phyloP scores from a whole-genome alignment of 2,797 vertebrate genomes.

The Atherinosoma microstoma region DNA sequence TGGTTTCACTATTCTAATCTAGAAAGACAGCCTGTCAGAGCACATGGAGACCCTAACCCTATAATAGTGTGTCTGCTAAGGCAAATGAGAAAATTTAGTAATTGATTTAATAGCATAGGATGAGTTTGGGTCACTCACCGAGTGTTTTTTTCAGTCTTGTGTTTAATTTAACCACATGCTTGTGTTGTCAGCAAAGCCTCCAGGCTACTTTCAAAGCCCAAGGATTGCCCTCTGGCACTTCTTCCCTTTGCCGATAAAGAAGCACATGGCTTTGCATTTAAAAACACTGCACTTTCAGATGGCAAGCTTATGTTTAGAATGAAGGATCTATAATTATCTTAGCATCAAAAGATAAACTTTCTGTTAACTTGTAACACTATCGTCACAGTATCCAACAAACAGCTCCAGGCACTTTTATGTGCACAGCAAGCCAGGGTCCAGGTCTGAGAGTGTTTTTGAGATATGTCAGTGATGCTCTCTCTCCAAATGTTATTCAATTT shows the following conservation, averaged over 20 bases:
- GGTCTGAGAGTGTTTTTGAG: constrained; percentile 32
- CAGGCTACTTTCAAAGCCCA: constrained; percentile 60
- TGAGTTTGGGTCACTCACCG: constrained; percentile 56
- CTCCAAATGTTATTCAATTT: constrained; percentile 44
- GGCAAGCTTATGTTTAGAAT: constrained; percentile 66
- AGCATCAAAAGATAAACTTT: constrained; percentile 54
- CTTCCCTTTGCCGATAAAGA: constrained; percentile 54
- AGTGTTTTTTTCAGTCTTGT: constrained; percentile 69
- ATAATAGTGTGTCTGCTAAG: constrained; percentile 29
- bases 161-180: constrained; percentile 70
- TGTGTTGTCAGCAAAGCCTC: constrained; percentile 61
- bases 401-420: constrained; percentile 40
- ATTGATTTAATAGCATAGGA: constrained; percentile 51
- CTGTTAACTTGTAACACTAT: constrained; percentile 46
- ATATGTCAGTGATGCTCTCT: constrained; percentile 35
- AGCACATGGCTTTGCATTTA: constrained; percentile 54
- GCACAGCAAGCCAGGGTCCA: constrained; percentile 18
- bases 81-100: constrained; percentile 46
- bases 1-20: constrained; percentile 51
- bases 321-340: constrained; percentile 67
- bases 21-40: constrained; percentile 22
- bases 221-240: constrained; percentile 64
- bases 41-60: constrained; percentile 25
- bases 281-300: constrained; percentile 61
- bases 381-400: constrained; percentile 51